A percentile compares a stretch with the other conserved stretches of the same genome.
These are phyloP conservation scores for Perithous albicinctus DNA, from an alignment of 2,888 invertebrate species.

Conservation along the genomic window DNA sequence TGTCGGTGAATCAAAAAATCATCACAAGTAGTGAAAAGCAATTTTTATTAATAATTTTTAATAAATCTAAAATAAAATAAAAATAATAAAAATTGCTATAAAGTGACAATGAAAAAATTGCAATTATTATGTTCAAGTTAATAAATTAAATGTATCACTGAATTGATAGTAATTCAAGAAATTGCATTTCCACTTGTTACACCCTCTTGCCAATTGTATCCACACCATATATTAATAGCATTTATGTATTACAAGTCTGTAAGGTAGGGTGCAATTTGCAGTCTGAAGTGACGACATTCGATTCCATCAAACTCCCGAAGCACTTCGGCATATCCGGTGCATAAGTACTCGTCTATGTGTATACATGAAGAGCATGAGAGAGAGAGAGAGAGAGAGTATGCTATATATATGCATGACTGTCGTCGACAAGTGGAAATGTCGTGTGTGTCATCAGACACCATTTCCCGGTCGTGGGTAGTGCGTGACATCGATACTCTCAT, in stretches of 20 bases:
- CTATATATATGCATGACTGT: background rate
- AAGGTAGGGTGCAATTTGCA: slow-evolving; percentile 42
- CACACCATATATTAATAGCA: background rate
- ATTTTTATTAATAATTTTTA: no score
- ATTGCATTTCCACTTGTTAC: slow-evolving; percentile 12
- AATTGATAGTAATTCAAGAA: background rate
- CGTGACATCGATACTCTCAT: slow-evolving; percentile 41
- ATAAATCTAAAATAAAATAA: no score
- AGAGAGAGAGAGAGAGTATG: no score
- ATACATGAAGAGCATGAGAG: background rate
- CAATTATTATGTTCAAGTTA: no score
- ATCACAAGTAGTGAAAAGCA: no score
- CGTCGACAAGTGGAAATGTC: slow-evolving; percentile 45
- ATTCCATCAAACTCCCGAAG: slow-evolving; percentile 29
- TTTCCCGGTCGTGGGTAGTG: slow-evolving; percentile 31
- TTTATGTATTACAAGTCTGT: slow-evolving; percentile 9
- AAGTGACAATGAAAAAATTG: no score
- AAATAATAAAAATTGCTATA: no score
- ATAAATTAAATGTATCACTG: no score
- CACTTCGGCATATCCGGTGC: slow-evolving; percentile 36
- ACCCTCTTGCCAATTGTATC: slow-evolving; percentile 27
- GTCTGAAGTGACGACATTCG: slow-evolving; percentile 41
- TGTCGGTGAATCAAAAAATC: no score
- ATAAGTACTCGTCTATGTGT: slow-evolving; percentile 11
- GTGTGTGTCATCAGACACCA: slow-evolving; percentile 15